Evolutionary conservation across 2,113 vertebrate species (phyloP).

Genomic region (Acrocephalus arundinaceus): DNA sequence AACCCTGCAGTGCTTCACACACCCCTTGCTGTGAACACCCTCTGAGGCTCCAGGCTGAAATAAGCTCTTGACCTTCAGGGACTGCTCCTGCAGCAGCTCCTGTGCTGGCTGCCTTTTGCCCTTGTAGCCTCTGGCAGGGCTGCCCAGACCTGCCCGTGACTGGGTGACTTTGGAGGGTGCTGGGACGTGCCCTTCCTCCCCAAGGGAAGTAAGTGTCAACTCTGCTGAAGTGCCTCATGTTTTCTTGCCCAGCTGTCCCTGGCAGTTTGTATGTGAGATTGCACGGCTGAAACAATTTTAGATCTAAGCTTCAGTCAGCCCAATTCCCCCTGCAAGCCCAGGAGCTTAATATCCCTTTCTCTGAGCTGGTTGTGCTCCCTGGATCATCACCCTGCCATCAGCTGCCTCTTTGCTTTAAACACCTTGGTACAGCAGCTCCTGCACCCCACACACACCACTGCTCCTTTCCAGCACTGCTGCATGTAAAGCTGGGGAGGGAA

Average conservation of each 20-base stretch:
- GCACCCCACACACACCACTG: neutral
- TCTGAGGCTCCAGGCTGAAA: neutral
- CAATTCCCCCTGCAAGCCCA: neutral
- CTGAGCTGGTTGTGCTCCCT: neutral
- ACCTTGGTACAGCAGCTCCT: neutral
- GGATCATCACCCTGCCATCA: neutral
- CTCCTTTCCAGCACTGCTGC: neutral
- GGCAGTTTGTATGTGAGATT: neutral
- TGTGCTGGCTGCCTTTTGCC: neutral
- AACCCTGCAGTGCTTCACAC: neutral
- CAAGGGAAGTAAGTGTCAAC: too few species aligned
- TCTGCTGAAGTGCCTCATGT: neutral
- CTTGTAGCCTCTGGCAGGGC: neutral
- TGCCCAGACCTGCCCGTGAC: accelerated
- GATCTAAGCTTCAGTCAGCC: neutral
- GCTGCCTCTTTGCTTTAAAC: neutral
- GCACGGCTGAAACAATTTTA: neutral
- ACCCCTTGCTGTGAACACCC: neutral
- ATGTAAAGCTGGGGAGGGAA: neutral
- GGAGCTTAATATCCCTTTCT: neutral
- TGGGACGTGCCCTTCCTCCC: neutral
- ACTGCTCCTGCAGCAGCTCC: neutral
- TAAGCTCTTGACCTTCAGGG: neutral
- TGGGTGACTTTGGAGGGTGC: neutral
- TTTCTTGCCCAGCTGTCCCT: neutral